Evolutionary conservation across 1,140 invertebrate species (phyloP).

Genomic region (Drosophila simulans): DNA sequence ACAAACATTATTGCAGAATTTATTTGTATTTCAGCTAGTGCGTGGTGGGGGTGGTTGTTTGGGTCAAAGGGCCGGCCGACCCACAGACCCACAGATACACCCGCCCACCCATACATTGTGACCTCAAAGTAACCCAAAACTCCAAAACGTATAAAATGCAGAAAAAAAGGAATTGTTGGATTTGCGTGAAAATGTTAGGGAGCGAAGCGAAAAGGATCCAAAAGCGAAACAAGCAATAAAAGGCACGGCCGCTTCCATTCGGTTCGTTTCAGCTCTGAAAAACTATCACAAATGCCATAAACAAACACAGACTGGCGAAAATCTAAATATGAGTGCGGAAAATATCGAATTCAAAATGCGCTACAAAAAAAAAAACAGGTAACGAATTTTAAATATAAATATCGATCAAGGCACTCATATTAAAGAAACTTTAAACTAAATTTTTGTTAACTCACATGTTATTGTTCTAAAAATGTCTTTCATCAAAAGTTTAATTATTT

Average conservation of each 20-base stretch:
- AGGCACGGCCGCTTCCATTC: conserved; percentile 56
- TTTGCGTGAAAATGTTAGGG: conserved; percentile 40
- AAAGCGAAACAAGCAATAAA: conserved; percentile 68
- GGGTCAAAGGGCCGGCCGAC: conserved; percentile 1
- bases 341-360: conserved; percentile 31
- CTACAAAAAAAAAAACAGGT: neutral
- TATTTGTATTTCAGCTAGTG: conserved; percentile 64
- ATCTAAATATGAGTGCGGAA: conserved; percentile 3
- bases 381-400: neutral
- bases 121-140: conserved; percentile 75
- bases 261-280: conserved; percentile 63
- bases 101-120: conserved; percentile 42
- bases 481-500: too few species aligned
- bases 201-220: conserved; percentile 16
- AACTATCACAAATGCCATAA: conserved; percentile 62
- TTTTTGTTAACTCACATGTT: too few species aligned
- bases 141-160: conserved; percentile 67
- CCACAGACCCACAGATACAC: neutral
- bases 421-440: too few species aligned
- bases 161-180: conserved; percentile 37
- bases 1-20: conserved; percentile 74
- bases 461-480: too few species aligned
- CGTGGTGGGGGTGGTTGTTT: conserved; percentile 1
- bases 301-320: conserved; percentile 38
- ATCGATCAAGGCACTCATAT: too few species aligned